These are phyloP conservation scores for Aradophagus sp. DNA, from an alignment of 1,140 invertebrate genomes.

Conservation along the genomic window DNA sequence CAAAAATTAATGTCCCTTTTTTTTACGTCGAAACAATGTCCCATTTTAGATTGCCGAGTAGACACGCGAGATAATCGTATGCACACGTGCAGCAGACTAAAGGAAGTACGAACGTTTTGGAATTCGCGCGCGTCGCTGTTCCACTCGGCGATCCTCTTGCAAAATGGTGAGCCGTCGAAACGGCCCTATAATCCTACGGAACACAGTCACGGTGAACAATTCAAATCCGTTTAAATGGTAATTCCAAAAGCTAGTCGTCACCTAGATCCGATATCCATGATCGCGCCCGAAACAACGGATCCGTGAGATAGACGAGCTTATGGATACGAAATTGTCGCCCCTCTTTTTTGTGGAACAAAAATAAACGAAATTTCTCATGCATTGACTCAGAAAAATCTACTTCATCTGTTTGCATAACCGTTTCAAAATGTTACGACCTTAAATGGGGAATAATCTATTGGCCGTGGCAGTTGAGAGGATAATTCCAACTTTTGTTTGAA, in stretches of 20 bases:
- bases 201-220: slow-evolving; percentile 62
- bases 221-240: slow-evolving; percentile 69
- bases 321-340: slow-evolving; percentile 24
- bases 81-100: slow-evolving; percentile 46
- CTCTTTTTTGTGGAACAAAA: slow-evolving; percentile 15
- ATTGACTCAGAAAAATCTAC: slow-evolving; percentile 13
- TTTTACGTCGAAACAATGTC: slow-evolving; percentile 27
- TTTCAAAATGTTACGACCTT: no score
- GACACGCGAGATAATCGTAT: slow-evolving; percentile 51
- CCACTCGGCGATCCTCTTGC: slow-evolving; percentile 46
- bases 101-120: slow-evolving; percentile 55
- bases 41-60: slow-evolving; percentile 38
- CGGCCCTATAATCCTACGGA: slow-evolving; percentile 63
- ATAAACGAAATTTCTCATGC: no score
- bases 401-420: slow-evolving; percentile 12
- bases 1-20: no score
- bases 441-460: no score
- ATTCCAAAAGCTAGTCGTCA: slow-evolving; percentile 61
- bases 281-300: slow-evolving; percentile 31
- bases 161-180: slow-evolving; percentile 45
- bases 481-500: slow-evolving; percentile 5
- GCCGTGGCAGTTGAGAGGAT: no score
- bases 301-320: slow-evolving; percentile 32
- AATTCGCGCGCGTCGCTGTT: slow-evolving; percentile 55
- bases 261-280: slow-evolving; percentile 48